Percentiles rank a stretch among this genome's conserved stretches.
Evolutionary conservation across 1,140 invertebrate species (phyloP).

Genomic region (Ceratoteleas bidentatus): DNA sequence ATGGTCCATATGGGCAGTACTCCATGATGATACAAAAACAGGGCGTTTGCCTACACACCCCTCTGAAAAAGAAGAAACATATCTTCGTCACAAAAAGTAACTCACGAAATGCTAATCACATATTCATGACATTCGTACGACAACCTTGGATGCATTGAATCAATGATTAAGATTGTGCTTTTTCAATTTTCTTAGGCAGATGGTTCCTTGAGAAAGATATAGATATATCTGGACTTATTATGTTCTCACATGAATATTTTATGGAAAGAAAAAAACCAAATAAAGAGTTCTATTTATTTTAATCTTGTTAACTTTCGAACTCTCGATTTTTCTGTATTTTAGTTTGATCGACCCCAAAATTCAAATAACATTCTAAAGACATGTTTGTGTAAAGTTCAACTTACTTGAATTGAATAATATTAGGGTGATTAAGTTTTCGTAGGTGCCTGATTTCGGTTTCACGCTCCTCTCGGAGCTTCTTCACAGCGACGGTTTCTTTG

Average conservation of each 20-base stretch:
- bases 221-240: too few species aligned
- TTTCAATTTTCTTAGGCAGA: too few species aligned
- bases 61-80: constrained; percentile 83
- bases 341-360: too few species aligned
- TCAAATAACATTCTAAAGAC: too few species aligned
- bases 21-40: constrained; percentile 99
- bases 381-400: constrained; percentile 55
- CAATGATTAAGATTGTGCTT: not conserved
- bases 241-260: too few species aligned
- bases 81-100: constrained; percentile 6
- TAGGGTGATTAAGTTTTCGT: constrained; percentile 96
- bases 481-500: constrained; percentile 95
- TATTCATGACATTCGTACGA: constrained; percentile 12
- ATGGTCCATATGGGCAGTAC: constrained; percentile 96
- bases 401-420: constrained; percentile 97
- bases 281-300: not conserved
- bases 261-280: too few species aligned
- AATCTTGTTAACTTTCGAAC: not conserved
- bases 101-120: not conserved
- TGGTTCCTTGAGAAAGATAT: too few species aligned
- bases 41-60: constrained; percentile 95
- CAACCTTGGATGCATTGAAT: not conserved
- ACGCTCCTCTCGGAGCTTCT: constrained; percentile 95
- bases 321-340: too few species aligned
- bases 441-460: constrained; percentile 98